Base-by-base conservation (phyloP, 2,888 invertebrate species). In the Mycalesis mineus region DNA sequence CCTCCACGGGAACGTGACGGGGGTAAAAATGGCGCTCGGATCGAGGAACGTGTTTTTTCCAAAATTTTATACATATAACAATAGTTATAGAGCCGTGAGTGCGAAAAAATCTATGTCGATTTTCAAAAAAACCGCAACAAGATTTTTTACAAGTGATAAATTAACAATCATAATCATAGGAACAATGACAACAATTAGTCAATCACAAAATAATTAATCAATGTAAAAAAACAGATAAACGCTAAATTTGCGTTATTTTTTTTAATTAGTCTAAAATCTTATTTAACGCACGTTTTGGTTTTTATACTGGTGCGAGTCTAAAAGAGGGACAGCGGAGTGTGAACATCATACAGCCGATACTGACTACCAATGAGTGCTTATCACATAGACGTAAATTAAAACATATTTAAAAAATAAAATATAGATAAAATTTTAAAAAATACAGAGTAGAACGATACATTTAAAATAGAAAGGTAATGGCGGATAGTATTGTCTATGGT, bases 151-250 rank as follows among this genome's bases (percentile, higher is more conserved):
- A 6, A 74, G 69, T 71, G 70, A 78, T 77, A 78, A 78, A 83
- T 80, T 80, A 84, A 69, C 69, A 70, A 71, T 73, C 80, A 79
- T 85, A 77, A 88, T 82, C 82, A 87, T 88, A 89, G 88, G 88
- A 89, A 89, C 88, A 86, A 84, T 82, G 82, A 86, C 80, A 84
- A 81, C 78, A 82, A 84, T 83, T 84, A 86, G 84, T 88, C 84
- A 86, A 88, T 88, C 88, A 88, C 87, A 86, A 83, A 80, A 78
- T 78, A 78, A 86, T 83, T 78, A 82, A 80, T 82, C 77, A 82
- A 22, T 79, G 15, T 31, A 81, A 66, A 83, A 68, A 57, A 84
- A 80, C 75, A 78, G 80, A 79, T 82, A 70, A 77, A 79, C 86
- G 85, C 84, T 71, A 75, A 74, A 83, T 81, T 83, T 71, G 86